Evolutionary conservation across 2,797 vertebrate species (phyloP), one percentile per base, ranked within the genome.

Genomic region (Manis javanica): DNA sequence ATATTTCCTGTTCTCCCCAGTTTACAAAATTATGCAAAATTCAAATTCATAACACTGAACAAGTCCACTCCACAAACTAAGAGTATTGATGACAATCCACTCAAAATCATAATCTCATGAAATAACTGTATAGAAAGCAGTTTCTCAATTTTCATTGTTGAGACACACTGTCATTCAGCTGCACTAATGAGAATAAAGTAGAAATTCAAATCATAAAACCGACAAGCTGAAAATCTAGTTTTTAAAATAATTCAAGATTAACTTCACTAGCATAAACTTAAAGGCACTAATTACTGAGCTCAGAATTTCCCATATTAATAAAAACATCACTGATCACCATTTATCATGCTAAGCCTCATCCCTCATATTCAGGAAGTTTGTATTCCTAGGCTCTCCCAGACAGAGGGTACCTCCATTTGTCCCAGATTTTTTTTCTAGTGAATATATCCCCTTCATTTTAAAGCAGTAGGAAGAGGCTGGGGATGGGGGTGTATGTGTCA

Each of bases 101-200:
- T 94, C 96, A 79, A 74, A 95, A 79, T 87, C 31, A 91, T 91
- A 89, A 61, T 94, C 51, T 85, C 57, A 49, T 77, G 59, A 95
- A 94, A 89, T 77, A 93, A 79, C 66, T 87, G 57, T 53, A 87
- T 57, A 16, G n/a, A 49, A 93, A 87, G 49, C 34, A 91, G 88
- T 61, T 77, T 89, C 79, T 93, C 51, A 86, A 78, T 71, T 74
- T 78, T 95, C 57, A 91, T 24, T 69, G 46, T 26, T 46, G 61
- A 91, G n/a, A 86, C 13, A 64, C 42, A 39, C 10, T 84, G 51
- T 95, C 49, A 87, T 87, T 93, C 21, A 78, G 66, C 53, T 63
- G 14, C 21, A 94, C 24, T 61, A 88, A 68, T 82, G 66, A 82
- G 74, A 95, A 61, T 95, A 96, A 93, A 84, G 18, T 23, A 57